phyloP scores from a whole-genome alignment of 2,797 vertebrate species.

The Natrix natrix region DNA sequence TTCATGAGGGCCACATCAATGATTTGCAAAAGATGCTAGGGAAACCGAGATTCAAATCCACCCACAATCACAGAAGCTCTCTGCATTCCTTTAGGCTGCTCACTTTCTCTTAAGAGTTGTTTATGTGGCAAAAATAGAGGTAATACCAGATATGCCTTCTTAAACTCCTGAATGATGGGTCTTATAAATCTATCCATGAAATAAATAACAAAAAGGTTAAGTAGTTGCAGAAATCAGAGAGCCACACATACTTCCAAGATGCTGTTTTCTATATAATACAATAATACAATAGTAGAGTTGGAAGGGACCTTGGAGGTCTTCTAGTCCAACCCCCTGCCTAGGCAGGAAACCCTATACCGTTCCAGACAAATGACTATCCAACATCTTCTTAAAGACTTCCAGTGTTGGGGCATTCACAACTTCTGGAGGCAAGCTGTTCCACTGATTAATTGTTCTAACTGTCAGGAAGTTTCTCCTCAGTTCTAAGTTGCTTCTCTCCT shows the following conservation, averaged over 20 bases:
- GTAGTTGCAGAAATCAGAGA: not conserved
- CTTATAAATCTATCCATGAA: not conserved
- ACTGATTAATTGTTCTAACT: too few relatives aligned
- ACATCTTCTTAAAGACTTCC: too few relatives aligned
- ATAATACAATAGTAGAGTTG: too few relatives aligned
- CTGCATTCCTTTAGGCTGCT: not conserved
- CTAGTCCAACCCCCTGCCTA: too few relatives aligned
- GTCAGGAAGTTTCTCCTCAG: too few relatives aligned
- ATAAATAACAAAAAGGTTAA: not conserved
- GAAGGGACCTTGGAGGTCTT: too few relatives aligned
- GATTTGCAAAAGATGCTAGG: not conserved
- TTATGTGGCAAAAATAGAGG: not conserved
- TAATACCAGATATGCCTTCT: not conserved
- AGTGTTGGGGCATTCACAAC: too few relatives aligned
- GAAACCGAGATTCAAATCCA: not conserved
- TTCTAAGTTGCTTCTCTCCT: too few relatives aligned
- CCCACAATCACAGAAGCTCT: not conserved
- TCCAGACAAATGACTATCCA: too few relatives aligned
- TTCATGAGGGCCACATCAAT: not conserved
- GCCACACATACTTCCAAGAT: not conserved
- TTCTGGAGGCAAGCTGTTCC: too few relatives aligned
- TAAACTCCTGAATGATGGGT: not conserved
- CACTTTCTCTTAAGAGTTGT: not conserved
- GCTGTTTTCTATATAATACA: not conserved
- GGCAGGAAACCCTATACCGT: too few relatives aligned